These are phyloP conservation scores for Tiliqua scincoides DNA, from an alignment of 2,113 vertebrate species.

Conservation along the genomic window DNA sequence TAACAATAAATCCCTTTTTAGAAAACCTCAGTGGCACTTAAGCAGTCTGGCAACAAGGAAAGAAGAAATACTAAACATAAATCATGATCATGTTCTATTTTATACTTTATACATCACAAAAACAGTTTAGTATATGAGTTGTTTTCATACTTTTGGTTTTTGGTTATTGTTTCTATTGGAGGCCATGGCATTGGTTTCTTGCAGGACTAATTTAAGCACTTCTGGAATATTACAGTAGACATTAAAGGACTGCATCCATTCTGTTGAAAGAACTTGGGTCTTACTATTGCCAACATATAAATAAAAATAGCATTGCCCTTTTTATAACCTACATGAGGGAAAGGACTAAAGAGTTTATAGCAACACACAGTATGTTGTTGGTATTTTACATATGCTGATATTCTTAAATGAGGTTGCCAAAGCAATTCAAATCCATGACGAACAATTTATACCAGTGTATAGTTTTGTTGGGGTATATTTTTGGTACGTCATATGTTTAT, in stretches of 20 bases:
- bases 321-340: constrained; percentile 53
- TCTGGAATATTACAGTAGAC: constrained; percentile 41
- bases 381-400: constrained; percentile 71
- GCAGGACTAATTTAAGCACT: constrained; percentile 61
- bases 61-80: constrained; percentile 56
- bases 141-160: constrained; percentile 50
- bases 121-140: constrained; percentile 42
- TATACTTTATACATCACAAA: constrained; percentile 54
- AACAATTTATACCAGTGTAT: constrained; percentile 72
- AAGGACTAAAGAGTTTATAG: constrained; percentile 60
- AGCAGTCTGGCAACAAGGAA: constrained; percentile 9
- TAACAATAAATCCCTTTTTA: constrained; percentile 6
- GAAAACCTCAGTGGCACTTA: constrained; percentile 33
- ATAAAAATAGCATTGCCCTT: constrained; percentile 57
- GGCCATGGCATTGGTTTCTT: constrained; percentile 44
- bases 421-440: constrained; percentile 70
- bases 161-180: constrained; percentile 32
- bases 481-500: constrained; percentile 50
- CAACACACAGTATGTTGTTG: constrained; percentile 49
- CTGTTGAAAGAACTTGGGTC: constrained; percentile 56
- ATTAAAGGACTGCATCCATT: constrained; percentile 52
- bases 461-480: constrained; percentile 57
- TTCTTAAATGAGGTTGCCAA: constrained; percentile 73
- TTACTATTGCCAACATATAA: constrained; percentile 42
- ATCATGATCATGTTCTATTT: constrained; percentile 49